phyloP scores from a whole-genome alignment of 2,888 invertebrate genomes.

The Octonoba sinensis region DNA sequence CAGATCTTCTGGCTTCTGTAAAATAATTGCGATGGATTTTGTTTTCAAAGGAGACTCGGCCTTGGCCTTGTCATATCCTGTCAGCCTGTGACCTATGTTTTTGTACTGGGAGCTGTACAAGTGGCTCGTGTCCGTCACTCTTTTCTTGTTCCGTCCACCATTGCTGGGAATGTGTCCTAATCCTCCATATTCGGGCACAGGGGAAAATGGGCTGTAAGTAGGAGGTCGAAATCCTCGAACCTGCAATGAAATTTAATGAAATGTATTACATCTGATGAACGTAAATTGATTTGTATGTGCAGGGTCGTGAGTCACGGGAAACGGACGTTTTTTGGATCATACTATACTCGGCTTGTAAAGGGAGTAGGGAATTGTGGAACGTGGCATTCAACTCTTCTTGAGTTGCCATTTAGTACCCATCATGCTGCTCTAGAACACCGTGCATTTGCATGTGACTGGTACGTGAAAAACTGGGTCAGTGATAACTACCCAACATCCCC shows the following conservation, averaged over 20 bases:
- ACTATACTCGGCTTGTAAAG: too few species aligned
- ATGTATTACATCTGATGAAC: not conserved
- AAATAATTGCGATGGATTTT: conserved; percentile 21
- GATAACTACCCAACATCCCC: too few species aligned
- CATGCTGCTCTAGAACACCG: too few species aligned
- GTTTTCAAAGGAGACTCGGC: not conserved
- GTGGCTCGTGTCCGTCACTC: not conserved
- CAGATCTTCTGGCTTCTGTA: conserved; percentile 18
- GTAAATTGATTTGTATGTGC: too few species aligned
- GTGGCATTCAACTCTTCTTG: too few species aligned
- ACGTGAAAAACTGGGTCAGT: too few species aligned
- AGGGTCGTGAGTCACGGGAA: too few species aligned
- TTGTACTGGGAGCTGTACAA: conserved; percentile 12
- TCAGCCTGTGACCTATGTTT: not conserved
- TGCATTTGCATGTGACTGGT: too few species aligned
- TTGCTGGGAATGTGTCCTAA: conserved; percentile 10
- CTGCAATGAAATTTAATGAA: not conserved
- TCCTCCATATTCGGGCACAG: not conserved
- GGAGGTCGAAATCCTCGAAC: conserved; percentile 18
- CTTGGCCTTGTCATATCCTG: conserved; percentile 2
- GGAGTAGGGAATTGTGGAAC: too few species aligned
- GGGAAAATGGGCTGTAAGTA: conserved; percentile 4
- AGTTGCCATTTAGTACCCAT: too few species aligned
- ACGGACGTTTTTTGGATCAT: too few species aligned
- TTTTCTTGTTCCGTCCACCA: not conserved